phyloP scores from a whole-genome alignment of 2,797 vertebrate genomes.

The Dendrocincla fuliginosa region DNA sequence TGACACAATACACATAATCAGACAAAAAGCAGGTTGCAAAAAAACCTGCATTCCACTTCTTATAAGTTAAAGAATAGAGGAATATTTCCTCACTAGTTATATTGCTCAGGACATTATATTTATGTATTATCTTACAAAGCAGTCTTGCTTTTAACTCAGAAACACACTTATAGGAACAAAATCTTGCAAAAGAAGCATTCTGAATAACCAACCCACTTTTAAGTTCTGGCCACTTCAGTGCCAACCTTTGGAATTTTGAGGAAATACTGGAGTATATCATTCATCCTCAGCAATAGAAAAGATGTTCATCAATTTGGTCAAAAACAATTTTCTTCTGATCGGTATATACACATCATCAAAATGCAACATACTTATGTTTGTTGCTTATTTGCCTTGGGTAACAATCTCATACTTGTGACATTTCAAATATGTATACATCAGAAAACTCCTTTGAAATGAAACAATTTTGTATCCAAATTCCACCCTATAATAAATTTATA shows the following conservation, averaged over 20 bases:
- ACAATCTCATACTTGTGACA: neutral
- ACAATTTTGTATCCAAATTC: neutral
- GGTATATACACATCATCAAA: neutral
- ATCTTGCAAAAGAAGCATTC: neutral
- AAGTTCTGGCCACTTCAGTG: neutral
- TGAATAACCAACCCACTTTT: neutral
- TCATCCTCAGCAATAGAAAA: neutral
- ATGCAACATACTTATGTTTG: neutral
- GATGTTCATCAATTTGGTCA: rapidly evolving
- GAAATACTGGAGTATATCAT: neutral
- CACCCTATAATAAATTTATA: neutral
- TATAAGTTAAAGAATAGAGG: neutral
- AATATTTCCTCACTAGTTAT: rapidly evolving
- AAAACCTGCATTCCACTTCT: rapidly evolving
- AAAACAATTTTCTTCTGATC: neutral
- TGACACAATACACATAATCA: neutral
- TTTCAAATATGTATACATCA: rapidly evolving
- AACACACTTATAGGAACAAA: neutral
- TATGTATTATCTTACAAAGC: neutral
- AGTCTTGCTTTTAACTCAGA: neutral
- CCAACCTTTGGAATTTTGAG: neutral
- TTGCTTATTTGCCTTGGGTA: neutral
- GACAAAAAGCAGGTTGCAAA: neutral
- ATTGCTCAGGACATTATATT: neutral
- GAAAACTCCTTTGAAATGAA: neutral